These are phyloP conservation scores for Galago senegalensis DNA, from an alignment of 2,797 vertebrate species.

Conservation along the genomic window DNA sequence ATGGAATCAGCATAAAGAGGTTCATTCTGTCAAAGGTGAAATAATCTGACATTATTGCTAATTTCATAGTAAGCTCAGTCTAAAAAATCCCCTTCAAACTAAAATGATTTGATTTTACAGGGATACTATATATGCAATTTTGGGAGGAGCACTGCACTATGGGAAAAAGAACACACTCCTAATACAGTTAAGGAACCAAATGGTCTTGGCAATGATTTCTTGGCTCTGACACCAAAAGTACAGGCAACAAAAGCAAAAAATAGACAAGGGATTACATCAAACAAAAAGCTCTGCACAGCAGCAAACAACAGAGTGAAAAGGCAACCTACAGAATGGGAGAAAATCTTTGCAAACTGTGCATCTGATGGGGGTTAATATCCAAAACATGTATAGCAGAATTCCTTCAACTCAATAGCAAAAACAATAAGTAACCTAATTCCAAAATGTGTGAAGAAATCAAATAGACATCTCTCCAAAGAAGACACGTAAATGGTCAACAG, in stretches of 20 bases:
- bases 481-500: neutral
- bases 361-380: neutral
- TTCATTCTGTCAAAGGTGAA: slow-evolving; percentile 36
- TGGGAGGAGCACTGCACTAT: neutral
- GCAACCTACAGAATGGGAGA: neutral
- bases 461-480: neutral
- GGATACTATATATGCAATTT: slow-evolving; percentile 47
- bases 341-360: neutral
- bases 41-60: neutral
- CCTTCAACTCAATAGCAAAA: neutral
- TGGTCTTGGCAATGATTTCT: slow-evolving; percentile 58
- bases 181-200: slow-evolving; percentile 43
- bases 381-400: neutral
- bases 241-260: slow-evolving; percentile 54
- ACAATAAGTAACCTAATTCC: neutral
- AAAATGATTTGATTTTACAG: slow-evolving; percentile 46
- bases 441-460: neutral
- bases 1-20: neutral
- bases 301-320: neutral
- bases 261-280: neutral
- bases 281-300: neutral
- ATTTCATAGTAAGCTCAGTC: slow-evolving; percentile 6
- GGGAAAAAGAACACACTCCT: neutral
- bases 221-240: neutral
- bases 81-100: slow-evolving; percentile 52